A percentile compares a stretch with the other conserved stretches of the same genome.
Conservation (phyloP, 2,113 vertebrate species). For the Clarias magur region DNA sequence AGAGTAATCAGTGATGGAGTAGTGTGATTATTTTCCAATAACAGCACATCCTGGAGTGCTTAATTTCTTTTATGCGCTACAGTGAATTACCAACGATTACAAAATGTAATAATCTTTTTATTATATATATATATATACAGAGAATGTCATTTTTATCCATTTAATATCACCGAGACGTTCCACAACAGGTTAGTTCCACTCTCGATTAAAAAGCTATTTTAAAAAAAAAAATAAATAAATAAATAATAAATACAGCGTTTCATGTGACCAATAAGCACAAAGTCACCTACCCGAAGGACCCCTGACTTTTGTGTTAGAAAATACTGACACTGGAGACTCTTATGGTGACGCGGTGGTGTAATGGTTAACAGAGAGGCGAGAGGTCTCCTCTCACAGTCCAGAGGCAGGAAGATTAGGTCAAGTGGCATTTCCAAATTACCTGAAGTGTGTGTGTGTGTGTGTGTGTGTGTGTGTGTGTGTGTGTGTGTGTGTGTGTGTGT, state of each 20-base stretch:
- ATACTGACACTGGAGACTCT: not conserved
- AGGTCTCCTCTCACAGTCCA: too few species aligned
- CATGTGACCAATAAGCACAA: not conserved
- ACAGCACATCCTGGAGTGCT: not conserved
- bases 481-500: too few species aligned
- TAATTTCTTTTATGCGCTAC: not conserved
- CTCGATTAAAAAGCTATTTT: not conserved
- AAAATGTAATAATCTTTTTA: not conserved
- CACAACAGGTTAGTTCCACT: not conserved
- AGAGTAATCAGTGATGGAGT: not conserved
- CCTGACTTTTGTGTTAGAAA: not conserved
- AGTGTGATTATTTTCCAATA: not conserved
- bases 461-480: too few species aligned
- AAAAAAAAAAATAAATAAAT: not conserved
- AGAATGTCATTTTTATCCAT: not conserved
- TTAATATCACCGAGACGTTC: not conserved
- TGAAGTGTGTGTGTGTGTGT: too few species aligned
- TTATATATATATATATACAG: not conserved
- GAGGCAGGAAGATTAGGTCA: too few species aligned
- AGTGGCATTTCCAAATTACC: too few species aligned
- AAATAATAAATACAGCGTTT: not conserved
- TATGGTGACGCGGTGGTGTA: too few species aligned
- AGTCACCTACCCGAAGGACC: not conserved
- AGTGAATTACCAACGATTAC: not conserved
- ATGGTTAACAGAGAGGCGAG: too few species aligned